Evolutionary conservation across 1,140 invertebrate genomes (phyloP).

Genomic region (Brachionus rubens): DNA sequence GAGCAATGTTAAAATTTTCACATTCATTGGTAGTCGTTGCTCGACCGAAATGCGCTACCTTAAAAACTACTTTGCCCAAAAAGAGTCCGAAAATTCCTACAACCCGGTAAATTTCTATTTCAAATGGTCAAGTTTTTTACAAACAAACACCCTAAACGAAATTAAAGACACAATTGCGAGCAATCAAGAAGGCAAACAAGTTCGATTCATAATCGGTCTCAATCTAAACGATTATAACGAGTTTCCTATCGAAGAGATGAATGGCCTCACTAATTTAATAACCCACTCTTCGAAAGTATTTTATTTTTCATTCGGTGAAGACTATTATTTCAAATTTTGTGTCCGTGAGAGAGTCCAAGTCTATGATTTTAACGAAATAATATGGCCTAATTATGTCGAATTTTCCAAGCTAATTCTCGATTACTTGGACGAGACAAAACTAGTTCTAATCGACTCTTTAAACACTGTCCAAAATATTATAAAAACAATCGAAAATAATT

Average conservation of each 20-base stretch:
- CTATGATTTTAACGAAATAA: background rate
- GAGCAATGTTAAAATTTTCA: background rate
- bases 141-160: background rate
- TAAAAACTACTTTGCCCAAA: background rate
- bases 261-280: background rate
- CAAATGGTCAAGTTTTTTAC: slow-evolving; percentile 16
- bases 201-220: background rate
- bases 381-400: background rate
- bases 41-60: background rate
- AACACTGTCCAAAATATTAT: background rate
- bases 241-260: background rate
- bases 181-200: background rate
- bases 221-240: slow-evolving; percentile 7
- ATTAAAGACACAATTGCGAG: no score
- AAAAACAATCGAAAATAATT: background rate
- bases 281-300: background rate
- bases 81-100: background rate
- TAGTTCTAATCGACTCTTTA: background rate
- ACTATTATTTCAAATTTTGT: slow-evolving; percentile 1
- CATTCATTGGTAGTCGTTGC: slow-evolving; percentile 4
- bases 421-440: background rate
- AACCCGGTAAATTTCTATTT: background rate
- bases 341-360: background rate
- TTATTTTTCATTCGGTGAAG: background rate
- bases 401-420: background rate